Evolutionary conservation across 2,113 vertebrate genomes (phyloP), one percentile per base, ranked within the genome.

Genomic region (Indicator indicator): DNA sequence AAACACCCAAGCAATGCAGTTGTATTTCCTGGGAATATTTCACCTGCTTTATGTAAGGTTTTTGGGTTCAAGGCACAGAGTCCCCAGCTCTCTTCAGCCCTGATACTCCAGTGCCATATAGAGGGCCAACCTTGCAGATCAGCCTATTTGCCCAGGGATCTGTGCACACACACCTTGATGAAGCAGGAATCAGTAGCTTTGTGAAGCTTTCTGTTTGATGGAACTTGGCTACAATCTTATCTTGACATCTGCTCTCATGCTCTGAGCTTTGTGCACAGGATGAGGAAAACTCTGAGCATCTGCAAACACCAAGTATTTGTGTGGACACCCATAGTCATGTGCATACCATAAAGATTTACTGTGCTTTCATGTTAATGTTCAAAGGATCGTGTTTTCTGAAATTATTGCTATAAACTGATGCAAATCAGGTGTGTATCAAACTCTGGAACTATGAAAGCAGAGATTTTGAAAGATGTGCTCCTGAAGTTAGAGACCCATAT

Each of bases 91-190:
- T 55, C 2, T 42, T 38, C 16, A 88, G 58, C 28, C 13, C 38
- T 26, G 21, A 21, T 16, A 75, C 5, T 30, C 12, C 9, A 14
- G 17, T 21, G n/a, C 26, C 30, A 55, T 30, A 26, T 50, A 11
- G 15, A 11, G 15, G 36, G 18, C 30, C 17, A 73, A 27, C 36
- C 30, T 59, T 1, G 0, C 23, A 38, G 40, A 50, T 78, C 23
- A 86, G 6, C 15, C 28, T 50, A 15, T 32, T 55, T n/a, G 48
- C 38, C 44, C 56, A 23, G 0, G 2, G 26, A 16, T 50, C 55
- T 68, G 19, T 1, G 1, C 30, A 70, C 1, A 0, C 24, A 16
- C 12, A 56, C 24, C 28, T 79, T 3, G 4, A 20, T 1, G 2
- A 90, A 36, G 50, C 30, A 63, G 42, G 28, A 87, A 44, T 10